A percentile compares a stretch with the other conserved stretches of the same genome.
phyloP scores from a whole-genome alignment of 2,888 invertebrate genomes.

The Stictocephala bisonia region DNA sequence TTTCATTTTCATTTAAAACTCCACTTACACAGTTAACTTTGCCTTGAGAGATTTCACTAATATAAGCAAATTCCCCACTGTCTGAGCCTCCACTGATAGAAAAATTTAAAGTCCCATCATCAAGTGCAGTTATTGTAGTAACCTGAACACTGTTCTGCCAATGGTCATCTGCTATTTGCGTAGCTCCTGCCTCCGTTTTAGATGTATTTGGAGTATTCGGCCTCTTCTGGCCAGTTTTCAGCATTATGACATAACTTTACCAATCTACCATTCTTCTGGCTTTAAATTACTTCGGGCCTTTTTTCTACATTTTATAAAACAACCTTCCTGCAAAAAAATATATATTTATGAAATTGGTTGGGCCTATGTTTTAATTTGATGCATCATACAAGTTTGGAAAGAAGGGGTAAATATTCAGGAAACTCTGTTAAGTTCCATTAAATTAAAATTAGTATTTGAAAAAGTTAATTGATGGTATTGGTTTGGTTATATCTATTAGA shows the following conservation, averaged over 20 bases:
- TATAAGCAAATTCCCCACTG: constrained; percentile 64
- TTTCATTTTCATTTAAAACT: constrained; percentile 61
- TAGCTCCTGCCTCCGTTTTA: constrained; percentile 16
- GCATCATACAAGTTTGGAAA: too few relatives aligned
- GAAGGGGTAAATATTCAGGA: too few relatives aligned
- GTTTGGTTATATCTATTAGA: too few relatives aligned
- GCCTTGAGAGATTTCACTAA: constrained; percentile 60
- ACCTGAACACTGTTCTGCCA: constrained; percentile 66
- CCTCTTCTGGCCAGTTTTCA: constrained; percentile 62
- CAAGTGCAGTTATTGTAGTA: constrained; percentile 64
- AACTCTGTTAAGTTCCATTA: too few relatives aligned
- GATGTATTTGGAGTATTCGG: constrained; percentile 57
- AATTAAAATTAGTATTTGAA: too few relatives aligned
- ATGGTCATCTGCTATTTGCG: constrained; percentile 55
- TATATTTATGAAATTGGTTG: too few relatives aligned
- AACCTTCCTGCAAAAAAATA: too few relatives aligned
- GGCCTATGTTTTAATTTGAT: too few relatives aligned
- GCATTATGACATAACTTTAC: constrained; percentile 62
- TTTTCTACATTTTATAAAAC: background rate
- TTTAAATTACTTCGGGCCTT: too few relatives aligned
- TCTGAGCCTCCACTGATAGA: constrained; percentile 68
- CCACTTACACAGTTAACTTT: constrained; percentile 58
- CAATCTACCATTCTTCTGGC: constrained; percentile 40
- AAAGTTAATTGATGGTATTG: too few relatives aligned
- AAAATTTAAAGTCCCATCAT: constrained; percentile 64